Conservation (phyloP, 2,888 invertebrate species). For the Drosophila greeni region DNA sequence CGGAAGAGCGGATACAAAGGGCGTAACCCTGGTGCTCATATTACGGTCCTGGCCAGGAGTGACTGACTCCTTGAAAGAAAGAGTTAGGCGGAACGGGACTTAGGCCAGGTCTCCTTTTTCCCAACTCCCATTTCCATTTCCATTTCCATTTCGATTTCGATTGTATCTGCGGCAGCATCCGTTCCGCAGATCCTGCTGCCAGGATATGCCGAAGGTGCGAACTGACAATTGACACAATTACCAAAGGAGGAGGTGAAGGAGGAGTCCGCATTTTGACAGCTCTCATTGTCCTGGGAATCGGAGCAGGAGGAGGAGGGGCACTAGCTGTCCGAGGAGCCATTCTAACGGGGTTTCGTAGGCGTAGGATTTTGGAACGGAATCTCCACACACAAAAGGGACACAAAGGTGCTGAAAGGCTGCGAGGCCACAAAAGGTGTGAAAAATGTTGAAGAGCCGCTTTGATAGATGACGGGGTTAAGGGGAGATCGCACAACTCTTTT, state of each 20-base stretch:
- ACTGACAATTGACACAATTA: conserved; percentile 71
- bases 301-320: neutral
- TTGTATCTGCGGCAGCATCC: conserved; percentile 60
- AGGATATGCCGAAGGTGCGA: conserved; percentile 51
- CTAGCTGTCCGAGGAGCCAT: conserved; percentile 18
- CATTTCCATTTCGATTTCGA: no score
- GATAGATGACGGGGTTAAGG: conserved; percentile 50
- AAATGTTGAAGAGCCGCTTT: conserved; percentile 54
- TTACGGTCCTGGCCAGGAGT: conserved; percentile 65
- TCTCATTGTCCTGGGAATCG: conserved; percentile 44
- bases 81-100: conserved; percentile 59
- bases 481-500: conserved; percentile 39
- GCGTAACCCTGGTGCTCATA: conserved; percentile 60
- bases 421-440: conserved; percentile 48
- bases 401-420: conserved; percentile 11
- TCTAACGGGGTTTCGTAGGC: conserved; percentile 56
- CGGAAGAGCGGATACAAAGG: conserved; percentile 48
- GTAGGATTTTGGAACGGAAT: conserved; percentile 18
- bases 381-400: conserved; percentile 1
- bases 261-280: conserved; percentile 56
- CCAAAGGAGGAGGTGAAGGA: neutral
- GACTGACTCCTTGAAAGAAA: conserved; percentile 54
- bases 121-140: no score
- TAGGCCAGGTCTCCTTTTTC: conserved; percentile 4
- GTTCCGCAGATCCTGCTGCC: conserved; percentile 21